phyloP scores from a whole-genome alignment of 2,888 invertebrate genomes.

The Macrophya annulata region DNA sequence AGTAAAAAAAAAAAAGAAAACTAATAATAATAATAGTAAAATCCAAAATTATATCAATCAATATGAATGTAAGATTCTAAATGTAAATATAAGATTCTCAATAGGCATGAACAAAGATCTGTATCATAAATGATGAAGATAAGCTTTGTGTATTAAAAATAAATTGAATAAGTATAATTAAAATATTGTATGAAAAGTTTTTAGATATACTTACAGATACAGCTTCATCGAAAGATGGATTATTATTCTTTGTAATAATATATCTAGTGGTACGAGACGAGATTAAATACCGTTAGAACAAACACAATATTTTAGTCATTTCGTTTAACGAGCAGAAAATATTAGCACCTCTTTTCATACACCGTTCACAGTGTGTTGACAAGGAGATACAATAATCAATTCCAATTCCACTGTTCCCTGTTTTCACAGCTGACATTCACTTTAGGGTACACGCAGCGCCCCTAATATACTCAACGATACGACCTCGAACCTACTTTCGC shows the following conservation, averaged over 20 bases:
- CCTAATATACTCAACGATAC: not conserved
- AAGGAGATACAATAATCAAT: slow-evolving; percentile 51
- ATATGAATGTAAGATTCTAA: not conserved
- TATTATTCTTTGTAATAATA: not conserved
- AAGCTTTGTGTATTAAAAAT: not conserved
- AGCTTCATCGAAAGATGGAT: not conserved
- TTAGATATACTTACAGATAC: not conserved
- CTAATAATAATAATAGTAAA: not conserved
- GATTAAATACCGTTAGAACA: slow-evolving; percentile 3
- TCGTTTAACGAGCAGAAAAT: slow-evolving; percentile 9
- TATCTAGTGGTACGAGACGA: not conserved
- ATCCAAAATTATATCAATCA: not conserved
- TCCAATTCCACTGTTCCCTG: slow-evolving; percentile 51
- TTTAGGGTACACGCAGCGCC: not conserved
- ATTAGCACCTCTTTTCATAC: slow-evolving; percentile 38
- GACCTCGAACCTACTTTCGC: slow-evolving; percentile 38
- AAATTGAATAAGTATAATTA: not conserved
- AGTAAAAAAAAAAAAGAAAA: not conserved
- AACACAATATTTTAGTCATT: not conserved
- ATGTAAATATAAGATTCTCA: not conserved
- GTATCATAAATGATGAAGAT: not conserved
- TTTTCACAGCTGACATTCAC: slow-evolving; percentile 32
- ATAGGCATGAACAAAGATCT: not conserved
- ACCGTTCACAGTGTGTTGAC: slow-evolving; percentile 33
- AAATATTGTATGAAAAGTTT: not conserved